Evolutionary conservation across 2,888 invertebrate species (phyloP).

Genomic region (Orthonychiurus folsomi): DNA sequence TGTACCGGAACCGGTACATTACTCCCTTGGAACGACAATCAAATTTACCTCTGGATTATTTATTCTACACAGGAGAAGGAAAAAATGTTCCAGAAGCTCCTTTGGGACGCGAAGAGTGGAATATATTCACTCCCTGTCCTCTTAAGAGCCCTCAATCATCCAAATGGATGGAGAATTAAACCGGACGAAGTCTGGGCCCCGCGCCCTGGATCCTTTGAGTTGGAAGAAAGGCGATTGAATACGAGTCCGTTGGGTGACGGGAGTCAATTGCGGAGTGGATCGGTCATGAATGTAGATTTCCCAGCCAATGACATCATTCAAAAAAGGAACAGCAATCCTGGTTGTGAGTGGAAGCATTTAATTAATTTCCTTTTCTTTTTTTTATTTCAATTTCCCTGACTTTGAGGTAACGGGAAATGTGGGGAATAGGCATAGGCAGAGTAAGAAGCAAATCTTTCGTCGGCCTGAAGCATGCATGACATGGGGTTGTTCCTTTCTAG

Average conservation of each 20-base stretch:
- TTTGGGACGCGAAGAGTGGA: neutral
- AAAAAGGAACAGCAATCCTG: neutral
- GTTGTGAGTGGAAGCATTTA: neutral
- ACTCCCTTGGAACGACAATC: too few species aligned
- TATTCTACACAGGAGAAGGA: neutral
- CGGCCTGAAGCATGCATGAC: neutral
- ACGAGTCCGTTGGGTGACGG: neutral
- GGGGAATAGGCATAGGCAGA: too few species aligned
- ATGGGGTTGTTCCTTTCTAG: neutral
- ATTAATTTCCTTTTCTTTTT: too few species aligned
- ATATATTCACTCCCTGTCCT: neutral
- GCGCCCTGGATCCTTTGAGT: neutral
- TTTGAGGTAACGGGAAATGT: too few species aligned
- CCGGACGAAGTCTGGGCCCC: neutral
- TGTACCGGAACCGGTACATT: too few species aligned
- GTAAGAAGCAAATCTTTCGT: neutral
- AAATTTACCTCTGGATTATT: too few species aligned
- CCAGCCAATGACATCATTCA: neutral
- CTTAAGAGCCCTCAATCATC: neutral
- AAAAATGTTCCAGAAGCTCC: neutral
- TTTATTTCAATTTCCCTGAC: too few species aligned
- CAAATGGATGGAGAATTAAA: neutral
- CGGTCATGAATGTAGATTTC: neutral
- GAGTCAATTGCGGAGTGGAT: neutral
- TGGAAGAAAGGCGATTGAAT: neutral